Conservation (phyloP, 64 coral and sea anemone species). For the Cladopsammia gracilis region DNA sequence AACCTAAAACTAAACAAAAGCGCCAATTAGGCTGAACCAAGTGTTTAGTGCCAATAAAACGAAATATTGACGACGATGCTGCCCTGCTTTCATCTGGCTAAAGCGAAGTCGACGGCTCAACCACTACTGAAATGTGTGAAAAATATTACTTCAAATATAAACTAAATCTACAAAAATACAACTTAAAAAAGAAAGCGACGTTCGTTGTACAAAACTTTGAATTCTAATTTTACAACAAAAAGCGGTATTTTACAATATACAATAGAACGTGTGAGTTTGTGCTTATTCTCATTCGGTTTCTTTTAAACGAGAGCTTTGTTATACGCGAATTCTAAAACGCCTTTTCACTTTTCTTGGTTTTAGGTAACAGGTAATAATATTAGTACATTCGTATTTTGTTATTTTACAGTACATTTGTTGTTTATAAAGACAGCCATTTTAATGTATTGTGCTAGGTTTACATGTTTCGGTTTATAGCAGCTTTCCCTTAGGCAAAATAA, state of each 20-base stretch:
- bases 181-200: background rate
- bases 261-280: too few species aligned
- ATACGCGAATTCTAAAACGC: background rate
- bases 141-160: too few species aligned
- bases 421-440: background rate
- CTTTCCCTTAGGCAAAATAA: background rate
- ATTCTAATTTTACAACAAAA: too few species aligned
- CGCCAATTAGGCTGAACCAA: background rate
- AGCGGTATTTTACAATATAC: too few species aligned
- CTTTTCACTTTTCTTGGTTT: background rate
- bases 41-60: background rate
- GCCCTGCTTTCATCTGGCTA: too few species aligned
- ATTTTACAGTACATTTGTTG: background rate
- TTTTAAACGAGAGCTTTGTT: too few species aligned
- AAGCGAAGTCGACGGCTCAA: too few species aligned
- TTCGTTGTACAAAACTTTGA: too few species aligned
- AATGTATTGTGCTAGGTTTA: background rate
- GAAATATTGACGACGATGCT: background rate
- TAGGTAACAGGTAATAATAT: background rate
- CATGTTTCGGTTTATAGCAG: background rate
- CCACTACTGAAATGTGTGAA: too few species aligned
- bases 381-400: background rate
- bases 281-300: too few species aligned
- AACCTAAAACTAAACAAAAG: conserved; percentile 7
- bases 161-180: background rate